phyloP scores from a whole-genome alignment of 2,888 invertebrate species.

The Archaeoteleia sp. region DNA sequence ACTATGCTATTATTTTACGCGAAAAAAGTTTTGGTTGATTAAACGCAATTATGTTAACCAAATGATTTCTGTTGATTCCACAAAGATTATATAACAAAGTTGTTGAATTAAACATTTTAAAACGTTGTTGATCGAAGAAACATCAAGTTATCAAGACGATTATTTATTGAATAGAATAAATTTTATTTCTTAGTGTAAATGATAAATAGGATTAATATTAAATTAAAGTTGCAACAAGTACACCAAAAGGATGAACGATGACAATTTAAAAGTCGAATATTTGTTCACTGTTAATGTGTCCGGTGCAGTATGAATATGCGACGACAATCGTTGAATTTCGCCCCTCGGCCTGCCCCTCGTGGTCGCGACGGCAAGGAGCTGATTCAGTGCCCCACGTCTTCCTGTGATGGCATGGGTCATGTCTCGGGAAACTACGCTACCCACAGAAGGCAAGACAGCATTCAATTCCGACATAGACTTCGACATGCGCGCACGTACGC shows the following conservation, averaged over 20 bases:
- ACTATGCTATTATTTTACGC: too few relatives aligned
- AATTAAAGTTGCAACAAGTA: not conserved
- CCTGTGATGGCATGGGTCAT: conserved; percentile 92
- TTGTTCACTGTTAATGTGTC: conserved; percentile 58
- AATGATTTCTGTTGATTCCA: too few relatives aligned
- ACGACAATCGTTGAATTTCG: conserved; percentile 72
- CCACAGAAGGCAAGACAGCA: conserved; percentile 87
- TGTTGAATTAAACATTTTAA: too few relatives aligned
- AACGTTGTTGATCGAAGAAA: too few relatives aligned
- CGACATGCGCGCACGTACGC: conserved; percentile 60
- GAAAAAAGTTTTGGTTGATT: not conserved
- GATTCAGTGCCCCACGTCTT: conserved; percentile 86
- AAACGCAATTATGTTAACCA: not conserved
- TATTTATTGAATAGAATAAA: too few relatives aligned
- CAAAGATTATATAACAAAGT: too few relatives aligned
- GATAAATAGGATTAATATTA: not conserved
- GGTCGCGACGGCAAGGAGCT: conserved; percentile 84
- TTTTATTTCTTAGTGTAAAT: too few relatives aligned
- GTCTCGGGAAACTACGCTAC: conserved; percentile 92
- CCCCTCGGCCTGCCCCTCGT: conserved; percentile 75
- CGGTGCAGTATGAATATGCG: conserved; percentile 71
- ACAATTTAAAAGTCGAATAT: conserved; percentile 32
- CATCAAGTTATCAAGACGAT: too few relatives aligned
- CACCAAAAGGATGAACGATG: conserved; percentile 17
- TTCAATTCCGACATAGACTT: conserved; percentile 64